These are phyloP conservation scores for Oryzias sinensis DNA, from an alignment of 2,797 vertebrate species.

Conservation along the genomic window DNA sequence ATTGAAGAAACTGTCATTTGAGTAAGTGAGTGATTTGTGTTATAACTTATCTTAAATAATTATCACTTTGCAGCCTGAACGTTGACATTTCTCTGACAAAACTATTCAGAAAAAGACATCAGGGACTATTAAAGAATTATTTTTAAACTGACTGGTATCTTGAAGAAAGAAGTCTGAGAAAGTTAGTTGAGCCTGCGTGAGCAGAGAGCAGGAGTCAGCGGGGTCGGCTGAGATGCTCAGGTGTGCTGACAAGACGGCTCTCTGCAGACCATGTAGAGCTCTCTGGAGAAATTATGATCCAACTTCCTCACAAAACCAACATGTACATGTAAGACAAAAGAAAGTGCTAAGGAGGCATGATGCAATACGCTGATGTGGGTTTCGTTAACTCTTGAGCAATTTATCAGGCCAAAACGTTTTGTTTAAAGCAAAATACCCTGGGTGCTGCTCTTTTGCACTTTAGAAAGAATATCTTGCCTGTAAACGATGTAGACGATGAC, in stretches of 20 bases:
- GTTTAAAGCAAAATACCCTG: no score
- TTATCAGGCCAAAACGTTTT: no score
- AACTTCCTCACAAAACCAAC: slow-evolving; percentile 43
- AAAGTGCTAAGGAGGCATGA: slow-evolving; percentile 29
- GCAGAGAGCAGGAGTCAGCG: slow-evolving; percentile 59
- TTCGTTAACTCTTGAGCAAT: slow-evolving; percentile 5
- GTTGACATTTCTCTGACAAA: no score
- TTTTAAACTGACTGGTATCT: no score
- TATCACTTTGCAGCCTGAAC: no score
- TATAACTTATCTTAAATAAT: slow-evolving; percentile 62
- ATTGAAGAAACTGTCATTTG: slow-evolving; percentile 72
- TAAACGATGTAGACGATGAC: no score
- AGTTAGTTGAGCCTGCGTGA: neutral
- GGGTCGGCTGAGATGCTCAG: slow-evolving; percentile 69
- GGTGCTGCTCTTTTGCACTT: no score
- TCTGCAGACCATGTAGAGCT: slow-evolving; percentile 44
- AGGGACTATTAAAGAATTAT: no score
- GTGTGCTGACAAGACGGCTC: slow-evolving; percentile 77
- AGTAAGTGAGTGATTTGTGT: slow-evolving; percentile 63
- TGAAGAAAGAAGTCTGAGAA: no score
- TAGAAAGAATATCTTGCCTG: no score
- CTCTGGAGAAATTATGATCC: slow-evolving; percentile 76
- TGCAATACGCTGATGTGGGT: slow-evolving; percentile 13
- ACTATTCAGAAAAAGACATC: no score
- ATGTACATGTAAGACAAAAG: slow-evolving; percentile 34